Base-by-base conservation (phyloP, 1,140 invertebrate genomes). In the Homarus americanus region DNA sequence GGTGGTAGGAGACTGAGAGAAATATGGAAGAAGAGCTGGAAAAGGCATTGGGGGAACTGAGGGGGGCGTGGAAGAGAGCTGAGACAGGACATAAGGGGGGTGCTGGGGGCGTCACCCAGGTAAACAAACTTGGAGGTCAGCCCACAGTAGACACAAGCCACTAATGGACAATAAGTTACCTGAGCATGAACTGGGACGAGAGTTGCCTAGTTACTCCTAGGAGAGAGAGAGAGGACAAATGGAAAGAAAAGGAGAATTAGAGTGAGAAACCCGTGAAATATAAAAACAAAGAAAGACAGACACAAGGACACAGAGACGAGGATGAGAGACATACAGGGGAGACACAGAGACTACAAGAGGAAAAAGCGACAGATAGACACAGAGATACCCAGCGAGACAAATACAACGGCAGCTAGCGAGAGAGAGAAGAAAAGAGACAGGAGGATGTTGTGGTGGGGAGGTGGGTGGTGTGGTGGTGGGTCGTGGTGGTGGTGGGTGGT, bases 151-250 rank as follows among this genome's bases (percentile, higher is more conserved):
- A 69, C 63, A 69, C 5, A n/a, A 24, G 63, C n/a, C 63, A 69
- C 63, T 69, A 69, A 69, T 69, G n/a, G 63, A 69, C 63, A 69
- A 69, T 69, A 32, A 69, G n/a, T 69, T 69, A 69, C 63, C 63
- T 32, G n/a, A 12, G 63, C n/a, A 24, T 28, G 63, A 69, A 69
- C 63, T 32, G 32, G 32, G 63, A 32, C 9, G 5, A 32, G 58
- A 4, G 58, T 20, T 0, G 44, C 44, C 44, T n/a, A n/a, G n/a
- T n/a, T n/a, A n/a, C n/a, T n/a, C n/a, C n/a, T n/a, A n/a, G n/a
- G n/a, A n/a, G n/a, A n/a, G n/a, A 58, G 53, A 20, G 53, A 20
- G 53, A 20, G 20, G 44, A 15, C 44, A 49, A 10, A 49, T 10
- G 15, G 44, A 15, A 49, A 49, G 44, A 49, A 7, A 49, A 49